Conservation (phyloP, 2,888 invertebrate genomes). For the Ornithoptera alexandrae region DNA sequence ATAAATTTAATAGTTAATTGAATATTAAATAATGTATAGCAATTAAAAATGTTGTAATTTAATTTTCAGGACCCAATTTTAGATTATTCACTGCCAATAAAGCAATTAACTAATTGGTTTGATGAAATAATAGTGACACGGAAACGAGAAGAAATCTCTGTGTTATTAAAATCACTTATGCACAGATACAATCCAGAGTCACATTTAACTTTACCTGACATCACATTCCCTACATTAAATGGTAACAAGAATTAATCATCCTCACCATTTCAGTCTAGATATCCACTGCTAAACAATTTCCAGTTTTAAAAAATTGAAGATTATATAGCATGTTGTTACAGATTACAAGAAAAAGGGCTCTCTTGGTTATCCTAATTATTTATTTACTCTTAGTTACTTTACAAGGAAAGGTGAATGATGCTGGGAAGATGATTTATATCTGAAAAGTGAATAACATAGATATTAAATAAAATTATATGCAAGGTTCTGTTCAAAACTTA, state of each 20-base stretch:
- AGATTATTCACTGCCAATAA: constrained; percentile 91
- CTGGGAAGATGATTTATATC: too few species aligned
- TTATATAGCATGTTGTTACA: too few species aligned
- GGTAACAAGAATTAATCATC: constrained; percentile 62
- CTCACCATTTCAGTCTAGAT: too few species aligned
- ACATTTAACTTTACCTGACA: constrained; percentile 83
- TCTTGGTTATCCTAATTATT: too few species aligned
- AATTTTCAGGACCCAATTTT: constrained; percentile 87
- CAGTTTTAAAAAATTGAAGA: too few species aligned
- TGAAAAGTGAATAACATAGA: too few species aligned
- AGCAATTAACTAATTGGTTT: constrained; percentile 92
- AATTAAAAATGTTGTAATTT: constrained; percentile 21
- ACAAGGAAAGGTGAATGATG: too few species aligned
- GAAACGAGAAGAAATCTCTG: constrained; percentile 92
- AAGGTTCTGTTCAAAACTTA: neutral
- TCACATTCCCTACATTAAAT: constrained; percentile 87
- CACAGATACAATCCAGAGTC: constrained; percentile 84
- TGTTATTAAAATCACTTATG: constrained; percentile 87
- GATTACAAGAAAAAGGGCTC: too few species aligned
- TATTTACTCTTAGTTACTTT: too few species aligned
- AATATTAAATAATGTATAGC: neutral
- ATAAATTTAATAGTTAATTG: neutral
- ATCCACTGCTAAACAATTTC: too few species aligned
- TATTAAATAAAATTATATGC: too few species aligned
- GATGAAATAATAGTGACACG: constrained; percentile 89